Evolutionary conservation across 2,797 vertebrate genomes (phyloP).

Genomic region (Moxostoma hubbsi): DNA sequence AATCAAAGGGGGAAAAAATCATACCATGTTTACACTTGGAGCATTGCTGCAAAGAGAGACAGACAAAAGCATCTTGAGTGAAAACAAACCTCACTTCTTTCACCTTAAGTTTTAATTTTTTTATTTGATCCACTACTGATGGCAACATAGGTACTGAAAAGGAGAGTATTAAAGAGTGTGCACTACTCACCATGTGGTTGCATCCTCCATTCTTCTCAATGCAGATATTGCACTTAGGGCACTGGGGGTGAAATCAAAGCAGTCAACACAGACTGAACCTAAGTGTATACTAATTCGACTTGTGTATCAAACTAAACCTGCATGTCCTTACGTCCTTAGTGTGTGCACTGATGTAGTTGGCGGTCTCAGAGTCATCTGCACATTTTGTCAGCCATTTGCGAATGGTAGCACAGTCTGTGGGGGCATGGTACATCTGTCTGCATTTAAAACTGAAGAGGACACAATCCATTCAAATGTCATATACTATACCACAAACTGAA

Average conservation of each 20-base stretch:
- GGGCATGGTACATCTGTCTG: conserved; percentile 99
- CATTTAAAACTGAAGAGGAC: conserved; percentile 90
- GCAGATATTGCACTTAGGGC: conserved; percentile 99
- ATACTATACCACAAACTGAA: too few relatives aligned
- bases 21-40: conserved; percentile 99
- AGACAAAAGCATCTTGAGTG: background rate
- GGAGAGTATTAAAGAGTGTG: background rate
- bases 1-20: conserved; percentile 49
- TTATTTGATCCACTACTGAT: background rate
- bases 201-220: conserved; percentile 99
- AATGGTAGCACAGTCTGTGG: conserved; percentile 97
- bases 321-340: conserved; percentile 96
- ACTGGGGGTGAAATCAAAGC: conserved; percentile 76
- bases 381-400: conserved; percentile 99
- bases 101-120: background rate
- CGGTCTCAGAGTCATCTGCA: conserved; percentile 98
- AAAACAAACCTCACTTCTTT: background rate
- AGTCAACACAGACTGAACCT: background rate
- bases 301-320: background rate
- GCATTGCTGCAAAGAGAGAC: conserved; percentile 86
- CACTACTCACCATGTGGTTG: conserved; percentile 96
- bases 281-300: too few relatives aligned
- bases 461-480: background rate
- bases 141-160: background rate
- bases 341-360: conserved; percentile 99